Conservation (phyloP, 1,140 invertebrate genomes). For the Rhopalosiphum maidis region DNA sequence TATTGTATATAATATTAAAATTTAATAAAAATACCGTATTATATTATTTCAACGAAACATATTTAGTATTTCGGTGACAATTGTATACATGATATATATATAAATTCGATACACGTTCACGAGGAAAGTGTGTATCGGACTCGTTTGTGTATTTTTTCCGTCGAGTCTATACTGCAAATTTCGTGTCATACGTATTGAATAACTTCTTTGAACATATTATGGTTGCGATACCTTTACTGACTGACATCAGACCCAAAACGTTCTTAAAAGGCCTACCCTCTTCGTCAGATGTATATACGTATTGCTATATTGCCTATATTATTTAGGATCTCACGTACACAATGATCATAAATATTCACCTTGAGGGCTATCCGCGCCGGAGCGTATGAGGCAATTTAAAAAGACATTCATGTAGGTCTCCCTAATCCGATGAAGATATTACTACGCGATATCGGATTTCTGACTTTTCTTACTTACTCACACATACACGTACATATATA, state of each 20-base stretch:
- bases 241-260: neutral
- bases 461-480: neutral
- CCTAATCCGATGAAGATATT: constrained; percentile 51
- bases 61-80: neutral
- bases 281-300: neutral
- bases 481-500: neutral
- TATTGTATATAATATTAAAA: neutral
- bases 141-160: neutral
- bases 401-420: constrained; percentile 32
- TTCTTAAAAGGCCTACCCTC: neutral
- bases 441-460: constrained; percentile 51
- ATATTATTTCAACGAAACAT: neutral
- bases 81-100: neutral
- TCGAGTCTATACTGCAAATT: neutral
- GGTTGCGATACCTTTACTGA: neutral
- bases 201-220: constrained; percentile 3
- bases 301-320: neutral
- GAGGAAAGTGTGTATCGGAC: neutral
- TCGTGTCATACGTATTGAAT: constrained; percentile 14
- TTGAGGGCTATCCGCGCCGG: neutral
- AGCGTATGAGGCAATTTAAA: constrained; percentile 35
- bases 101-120: neutral
- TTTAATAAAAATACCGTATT: neutral
- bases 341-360: constrained; percentile 40
- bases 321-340: constrained; percentile 29